Base-by-base conservation (phyloP, 30 jellyfish, hydroid and myxozoan genomes). In the Turritopsis rubra region DNA sequence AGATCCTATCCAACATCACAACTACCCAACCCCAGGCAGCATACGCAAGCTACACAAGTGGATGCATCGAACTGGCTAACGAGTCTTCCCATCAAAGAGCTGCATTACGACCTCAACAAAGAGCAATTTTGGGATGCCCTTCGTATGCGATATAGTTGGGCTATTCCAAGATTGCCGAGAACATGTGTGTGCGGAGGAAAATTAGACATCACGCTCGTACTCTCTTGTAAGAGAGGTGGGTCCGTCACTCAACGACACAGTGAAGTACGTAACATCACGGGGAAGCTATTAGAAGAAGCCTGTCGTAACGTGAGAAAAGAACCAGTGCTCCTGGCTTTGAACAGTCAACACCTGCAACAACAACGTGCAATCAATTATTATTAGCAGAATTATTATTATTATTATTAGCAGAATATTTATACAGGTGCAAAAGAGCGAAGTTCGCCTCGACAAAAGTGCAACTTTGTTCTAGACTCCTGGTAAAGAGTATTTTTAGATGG, bases 11-110 rank as follows among this genome's bases (percentile, higher is more conserved):
- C 18, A 29, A 25, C 19, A 75, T 75, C 79, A 79, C 84, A 18
- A 27, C 19, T 18, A 75, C 23, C 30, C 84, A 75, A 75, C 84
- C 84, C 26, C 84, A 75, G 30, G 84, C 84, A 31, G 79, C 82
- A 17, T 1, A 75, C 79, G 77, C 84, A 30, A 17, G 22, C n/a
- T 75, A 25, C 26, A 31, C 79, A 0, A 75, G 79, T 27, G 0
- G 81, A 0, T 72, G 81, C 81, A 72, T 72, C 81, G 18, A 72
- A 26, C 24, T 72, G 0, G 81, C 28, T 72, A 0, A 72, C 81
- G 0, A 72, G 52, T 0, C 81, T 72, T 22, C 81, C 28, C 21
- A 22, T 72, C 19, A 0, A 72, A 72, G 26, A 0, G 18, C 0
- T 72, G 18, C 41, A 29, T 0, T 72, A 20, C 81, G 81, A 20